These are phyloP conservation scores for Lomographa bimaculata DNA, from an alignment of 2,888 invertebrate species.

Conservation along the genomic window DNA sequence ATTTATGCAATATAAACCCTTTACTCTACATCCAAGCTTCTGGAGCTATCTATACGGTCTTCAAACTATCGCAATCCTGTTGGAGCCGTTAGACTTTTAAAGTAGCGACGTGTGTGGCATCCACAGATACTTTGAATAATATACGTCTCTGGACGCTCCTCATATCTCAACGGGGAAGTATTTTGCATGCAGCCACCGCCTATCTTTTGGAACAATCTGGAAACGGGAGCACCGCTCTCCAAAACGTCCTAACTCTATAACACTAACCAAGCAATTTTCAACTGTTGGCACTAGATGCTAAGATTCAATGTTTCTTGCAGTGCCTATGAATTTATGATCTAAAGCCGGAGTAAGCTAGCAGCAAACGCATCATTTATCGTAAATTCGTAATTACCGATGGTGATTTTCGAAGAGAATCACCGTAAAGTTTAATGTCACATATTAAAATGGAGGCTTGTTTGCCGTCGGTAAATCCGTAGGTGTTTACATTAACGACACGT, in stretches of 20 bases:
- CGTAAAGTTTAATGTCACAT: constrained; percentile 56
- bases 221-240: constrained; percentile 59
- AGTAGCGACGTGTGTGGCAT: constrained; percentile 75
- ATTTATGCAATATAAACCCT: too few relatives aligned
- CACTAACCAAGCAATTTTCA: constrained; percentile 17
- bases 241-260: constrained; percentile 35
- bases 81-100: constrained; percentile 27
- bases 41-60: constrained; percentile 1
- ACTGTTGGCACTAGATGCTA: constrained; percentile 18
- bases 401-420: constrained; percentile 54
- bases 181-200: constrained; percentile 76
- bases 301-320: constrained; percentile 25
- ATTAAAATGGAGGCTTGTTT: constrained; percentile 52
- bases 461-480: constrained; percentile 27
- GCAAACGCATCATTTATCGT: constrained; percentile 72
- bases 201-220: constrained; percentile 77
- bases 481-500: constrained; percentile 39
- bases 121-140: constrained; percentile 69
- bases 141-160: constrained; percentile 66
- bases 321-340: neutral
- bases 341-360: too few relatives aligned
- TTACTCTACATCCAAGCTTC: too few relatives aligned
- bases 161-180: constrained; percentile 80
- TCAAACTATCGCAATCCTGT: constrained; percentile 24
- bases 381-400: constrained; percentile 72